phyloP scores from a whole-genome alignment of 1,140 invertebrate genomes.

The Cherax destructor region DNA sequence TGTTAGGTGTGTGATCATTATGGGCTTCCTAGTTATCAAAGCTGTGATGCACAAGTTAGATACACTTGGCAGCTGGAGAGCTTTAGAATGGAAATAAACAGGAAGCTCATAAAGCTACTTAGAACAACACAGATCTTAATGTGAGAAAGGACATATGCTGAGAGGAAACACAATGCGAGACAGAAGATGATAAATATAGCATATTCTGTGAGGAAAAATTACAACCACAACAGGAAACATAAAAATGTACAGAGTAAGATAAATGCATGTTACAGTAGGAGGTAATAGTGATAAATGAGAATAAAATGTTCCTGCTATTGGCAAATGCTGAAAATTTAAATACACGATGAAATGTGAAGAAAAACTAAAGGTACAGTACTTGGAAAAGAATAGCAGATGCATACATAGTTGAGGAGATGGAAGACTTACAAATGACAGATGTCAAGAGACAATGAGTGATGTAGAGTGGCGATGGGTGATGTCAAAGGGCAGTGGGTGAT shows the following conservation, averaged over 20 bases:
- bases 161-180: background rate
- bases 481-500: background rate
- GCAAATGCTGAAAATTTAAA: background rate
- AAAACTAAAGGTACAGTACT: background rate
- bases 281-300: background rate
- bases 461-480: background rate
- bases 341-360: background rate
- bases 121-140: background rate
- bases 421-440: background rate
- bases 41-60: constrained; percentile 3
- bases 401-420: background rate
- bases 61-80: constrained; percentile 9
- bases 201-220: background rate
- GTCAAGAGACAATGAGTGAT: background rate
- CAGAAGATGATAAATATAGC: background rate
- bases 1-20: constrained; percentile 21
- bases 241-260: constrained; percentile 1
- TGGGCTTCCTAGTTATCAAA: constrained; percentile 11
- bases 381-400: background rate
- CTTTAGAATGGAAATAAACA: background rate
- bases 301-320: background rate
- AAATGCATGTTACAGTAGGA: background rate
- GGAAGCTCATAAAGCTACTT: background rate
- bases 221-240: background rate
- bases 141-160: background rate